Evolutionary conservation across 2,888 invertebrate genomes (phyloP), one percentile per base, ranked within the genome.

Genomic region (Laspeyria flexula): DNA sequence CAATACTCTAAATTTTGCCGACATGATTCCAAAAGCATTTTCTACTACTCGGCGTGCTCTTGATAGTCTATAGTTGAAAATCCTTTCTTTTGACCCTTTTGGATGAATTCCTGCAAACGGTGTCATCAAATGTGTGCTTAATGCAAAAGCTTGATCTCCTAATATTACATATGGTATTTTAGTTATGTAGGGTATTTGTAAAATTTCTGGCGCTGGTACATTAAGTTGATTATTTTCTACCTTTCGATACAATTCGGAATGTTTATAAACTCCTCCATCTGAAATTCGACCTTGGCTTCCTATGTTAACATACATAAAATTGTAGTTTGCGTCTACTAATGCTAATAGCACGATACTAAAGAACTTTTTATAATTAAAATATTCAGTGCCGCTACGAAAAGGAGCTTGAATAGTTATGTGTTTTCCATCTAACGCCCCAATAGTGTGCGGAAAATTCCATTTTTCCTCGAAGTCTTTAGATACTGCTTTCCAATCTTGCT

Each of bases 31-130:
- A 27, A 27, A 37, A 1, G 37, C 37, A 11, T 12, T 11, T 12
- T 37, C 37, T 6, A 37, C 37, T 6, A 23, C 12, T 12, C 65
- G 56, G 31, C 62, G 42, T 27, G 45, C 65, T 38, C 57, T 47
- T 11, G 57, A 48, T 41, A 66, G 40, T 30, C 65, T n/a, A 39
- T 68, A 59, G 39, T 64, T 66, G 34, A 55, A 62, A 18, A 23
- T 49, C 42, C 40, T 56, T n/a, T n/a, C n/a, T n/a, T n/a, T n/a
- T n/a, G n/a, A n/a, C n/a, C n/a, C n/a, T n/a, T n/a, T n/a, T n/a
- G n/a, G n/a, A n/a, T n/a, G n/a, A n/a, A n/a, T n/a, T n/a, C n/a
- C n/a, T n/a, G n/a, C n/a, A 21, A 21, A 21, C 5, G 21, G 21
- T 21, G 3, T 21, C 21, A 21, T 2, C 2, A 21, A 3, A 5